Base-by-base conservation (phyloP, 2,113 vertebrate species). In the Pica pica region DNA sequence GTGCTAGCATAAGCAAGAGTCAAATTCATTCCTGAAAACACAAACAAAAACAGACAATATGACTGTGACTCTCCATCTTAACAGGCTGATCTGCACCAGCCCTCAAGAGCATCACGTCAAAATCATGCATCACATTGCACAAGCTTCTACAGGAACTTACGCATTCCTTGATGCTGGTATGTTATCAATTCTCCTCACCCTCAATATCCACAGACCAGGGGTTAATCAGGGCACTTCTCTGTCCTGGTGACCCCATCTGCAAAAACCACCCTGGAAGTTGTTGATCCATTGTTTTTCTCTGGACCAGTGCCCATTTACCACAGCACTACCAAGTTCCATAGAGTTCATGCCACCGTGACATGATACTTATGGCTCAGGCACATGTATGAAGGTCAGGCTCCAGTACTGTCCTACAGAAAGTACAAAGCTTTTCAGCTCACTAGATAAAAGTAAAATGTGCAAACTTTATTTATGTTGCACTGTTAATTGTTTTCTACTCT, bases 101-200 rank as follows among this genome's bases (percentile, higher is more conserved):
- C 39, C 16, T 69, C 42, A 53, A 61, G n/a, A 82, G 35, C 18
- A 92, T 14, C 14, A 18, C 1, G 0, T 2, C 16, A 27, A 87
- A 82, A 63, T 59, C 1, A 0, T 9, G 13, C 39, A 47, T 39
- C n/a, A 15, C 59, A 28, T 52, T 0, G 0, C 2, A 0, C 31
- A 61, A 44, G 15, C 15, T 75, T 30, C 35, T 47, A 3, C 0
- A 0, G 33, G 44, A 85, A 11, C 9, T 63, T 21, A 55, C 2
- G 1, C 26, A 37, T 42, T 46, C 28, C n/a, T 55, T 61, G 68
- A 31, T 44, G 33, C 11, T 30, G 23, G 5, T 52, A 10, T 50
- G 37, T 27, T 46, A 50, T 19, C 71, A 67, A 0, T 81, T 80
- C 52, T 77, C 37, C 42, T 65, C 28, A 71, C 26, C 39, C 26